Conservation (phyloP, 1,140 invertebrate genomes). For the Lasaia peninsularis region DNA sequence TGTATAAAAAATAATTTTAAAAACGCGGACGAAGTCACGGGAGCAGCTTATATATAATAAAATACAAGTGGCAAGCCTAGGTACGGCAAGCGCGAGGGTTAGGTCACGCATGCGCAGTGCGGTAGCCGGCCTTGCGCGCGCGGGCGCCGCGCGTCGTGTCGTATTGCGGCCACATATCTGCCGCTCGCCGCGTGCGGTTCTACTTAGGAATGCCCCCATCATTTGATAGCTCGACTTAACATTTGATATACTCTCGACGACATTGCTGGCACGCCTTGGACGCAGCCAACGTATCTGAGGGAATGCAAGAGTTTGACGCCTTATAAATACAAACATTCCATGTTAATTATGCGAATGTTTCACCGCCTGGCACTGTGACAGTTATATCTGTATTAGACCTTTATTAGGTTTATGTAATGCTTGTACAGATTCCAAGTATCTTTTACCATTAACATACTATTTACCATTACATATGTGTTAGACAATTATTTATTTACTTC, state of each 20-base stretch:
- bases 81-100: slow-evolving; percentile 22
- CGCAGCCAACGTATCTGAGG: slow-evolving; percentile 35
- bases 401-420: slow-evolving; percentile 5
- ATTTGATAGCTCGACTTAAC: slow-evolving; percentile 61
- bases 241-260: slow-evolving; percentile 61
- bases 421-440: neutral
- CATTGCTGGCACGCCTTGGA: slow-evolving; percentile 51
- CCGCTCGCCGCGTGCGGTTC: slow-evolving; percentile 63
- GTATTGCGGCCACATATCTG: slow-evolving; percentile 65
- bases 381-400: slow-evolving; percentile 7
- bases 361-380: slow-evolving; percentile 8
- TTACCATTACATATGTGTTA: neutral
- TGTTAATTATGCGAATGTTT: slow-evolving; percentile 7
- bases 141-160: slow-evolving; percentile 46
- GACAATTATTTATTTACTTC: neutral
- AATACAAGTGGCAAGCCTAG: neutral
- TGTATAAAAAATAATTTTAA: too few relatives aligned
- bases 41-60: too few relatives aligned
- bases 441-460: neutral
- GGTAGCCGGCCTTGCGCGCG: slow-evolving; percentile 69
- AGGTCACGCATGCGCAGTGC: slow-evolving; percentile 60
- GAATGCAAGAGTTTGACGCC: slow-evolving; percentile 16
- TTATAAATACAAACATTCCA: slow-evolving; percentile 11
- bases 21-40: too few relatives aligned
- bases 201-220: slow-evolving; percentile 65